Evolutionary conservation across 1,140 invertebrate species (phyloP).

Genomic region (Hydropsyche tenuis): DNA sequence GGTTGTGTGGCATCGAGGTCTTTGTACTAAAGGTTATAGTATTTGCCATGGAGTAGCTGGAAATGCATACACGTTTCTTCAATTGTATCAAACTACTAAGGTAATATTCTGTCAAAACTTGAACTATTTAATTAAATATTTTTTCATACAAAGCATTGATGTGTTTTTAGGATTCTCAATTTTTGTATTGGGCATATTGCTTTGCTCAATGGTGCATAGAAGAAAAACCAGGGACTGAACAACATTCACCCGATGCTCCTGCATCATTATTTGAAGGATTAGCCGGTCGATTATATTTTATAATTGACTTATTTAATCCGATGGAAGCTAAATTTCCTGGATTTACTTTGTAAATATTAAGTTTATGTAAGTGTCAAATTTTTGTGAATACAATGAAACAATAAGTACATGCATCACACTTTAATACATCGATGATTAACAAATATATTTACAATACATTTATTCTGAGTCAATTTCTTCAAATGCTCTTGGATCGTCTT

Average conservation of each 20-base stretch:
- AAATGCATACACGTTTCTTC: constrained; percentile 88
- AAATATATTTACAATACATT: neutral
- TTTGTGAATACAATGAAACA: neutral
- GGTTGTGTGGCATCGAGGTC: constrained; percentile 82
- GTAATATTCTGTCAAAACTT: constrained; percentile 59
- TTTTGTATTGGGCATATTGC: constrained; percentile 79
- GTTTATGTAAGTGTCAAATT: too few relatives aligned
- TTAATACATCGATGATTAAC: neutral
- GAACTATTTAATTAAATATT: too few relatives aligned
- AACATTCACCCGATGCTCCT: constrained; percentile 76
- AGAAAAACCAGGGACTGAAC: constrained; percentile 71
- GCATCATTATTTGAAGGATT: constrained; percentile 88
- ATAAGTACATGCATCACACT: neutral
- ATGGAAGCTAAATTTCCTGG: constrained; percentile 71
- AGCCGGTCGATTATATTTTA: constrained; percentile 74
- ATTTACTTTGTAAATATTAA: constrained; percentile 52
- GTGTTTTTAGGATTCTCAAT: constrained; percentile 68
- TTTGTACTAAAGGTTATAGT: constrained; percentile 90
- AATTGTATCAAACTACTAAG: constrained; percentile 80
- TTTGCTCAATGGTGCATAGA: constrained; percentile 86
- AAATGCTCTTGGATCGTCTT: constrained; percentile 33
- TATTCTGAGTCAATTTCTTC: constrained; percentile 6
- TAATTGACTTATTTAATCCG: constrained; percentile 70
- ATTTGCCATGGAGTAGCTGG: constrained; percentile 92
- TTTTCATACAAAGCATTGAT: neutral